Evolutionary conservation across 2,888 invertebrate genomes (phyloP), one percentile per base, ranked within the genome.

Genomic region (Sycophila texana): DNA sequence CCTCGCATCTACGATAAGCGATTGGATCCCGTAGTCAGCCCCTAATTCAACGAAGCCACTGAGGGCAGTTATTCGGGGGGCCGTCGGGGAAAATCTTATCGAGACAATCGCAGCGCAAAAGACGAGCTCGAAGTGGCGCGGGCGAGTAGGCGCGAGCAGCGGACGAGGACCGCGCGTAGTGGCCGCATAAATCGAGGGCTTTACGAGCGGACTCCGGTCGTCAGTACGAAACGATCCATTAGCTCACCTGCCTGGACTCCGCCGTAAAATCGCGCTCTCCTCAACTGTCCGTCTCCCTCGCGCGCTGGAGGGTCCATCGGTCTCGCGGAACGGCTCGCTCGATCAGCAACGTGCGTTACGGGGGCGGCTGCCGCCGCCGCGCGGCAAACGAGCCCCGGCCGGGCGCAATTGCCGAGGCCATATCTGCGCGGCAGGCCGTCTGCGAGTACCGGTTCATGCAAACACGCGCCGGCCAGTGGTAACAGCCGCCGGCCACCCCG

Each of bases 401-500:
- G 61, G 30, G 61, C 26, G 61, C 61, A 39, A 61, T 61, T 61
- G 61, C 61, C 61, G 61, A 26, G 61, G 26, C 39, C 61, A 39
- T 61, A 61, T 61, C 61, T 68, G 30, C 55, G 30, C 20, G 12
- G 2, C 14, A 4, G 71, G 20, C 49, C 16, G 66, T 16, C 51
- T 51, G 12, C 20, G 49, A 58, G 20, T 58, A 22, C 58, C 20
- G 58, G 61, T 18, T 26, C 61, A 61, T 55, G 65, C 65, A 65
- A 65, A 74, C 65, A 65, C 61, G 61, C 1, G 61, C 1, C 12
- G 61, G 70, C 14, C 26, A 61, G 72, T 22, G 47, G 61, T 61
- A 65, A 73, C 55, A 63, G 65, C 86, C 61, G 86, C 86, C 58
- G 58, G 58, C 30, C 39, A 39, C 57, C 57, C 39, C 39, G 26